Evolutionary conservation across 2,797 vertebrate genomes (phyloP), one percentile per base, ranked within the genome.

Genomic region (Enteromius anoplus): DNA sequence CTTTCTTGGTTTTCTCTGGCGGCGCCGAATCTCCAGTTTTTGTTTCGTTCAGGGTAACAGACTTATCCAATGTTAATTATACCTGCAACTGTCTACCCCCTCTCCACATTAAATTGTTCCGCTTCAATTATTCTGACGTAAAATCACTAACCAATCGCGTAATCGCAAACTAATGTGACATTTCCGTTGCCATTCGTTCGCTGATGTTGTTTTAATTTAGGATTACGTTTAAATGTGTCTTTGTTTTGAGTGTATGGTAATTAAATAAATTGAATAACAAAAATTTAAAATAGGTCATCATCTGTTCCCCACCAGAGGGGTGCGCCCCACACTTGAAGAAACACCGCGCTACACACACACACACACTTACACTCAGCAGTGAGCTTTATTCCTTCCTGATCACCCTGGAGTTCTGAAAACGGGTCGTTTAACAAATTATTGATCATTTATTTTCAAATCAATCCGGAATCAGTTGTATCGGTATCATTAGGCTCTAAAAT

Each of bases 381-480:
- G 17, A 45, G 58, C 65, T 64, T 60, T 42, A 71, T 62, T 82
- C 60, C 62, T 53, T 29, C 40, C 42, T 62, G 34, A 79, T 82
- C 69, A 19, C 60, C 29, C 73, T 42, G 40, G 40, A 70, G 69
- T 64, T 79, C 7, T 40, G 58, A 72, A 73, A 79, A 84, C 17
- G 29, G 8, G 21, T 75, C 23, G 15, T 75, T 86, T 75, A 70
- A 76, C 73, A 78, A 80, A 83, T 80, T 60, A 80, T 83, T 83
- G 71, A 68, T 68, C 3, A 51, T 69, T 75, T 66, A 19, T 58
- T 60, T 55, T 14, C 37, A 66, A 15, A 86, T 83, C 53, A 76
- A 83, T 76, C 23, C 10, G 2, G 60, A 86, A 80, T 83, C 77
- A 45, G 29, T 37, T 34, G n/a, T 79, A 64, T 58, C 15, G 9